Evolutionary conservation across 2,797 vertebrate species (phyloP).

Genomic region (Labeo calbasu): DNA sequence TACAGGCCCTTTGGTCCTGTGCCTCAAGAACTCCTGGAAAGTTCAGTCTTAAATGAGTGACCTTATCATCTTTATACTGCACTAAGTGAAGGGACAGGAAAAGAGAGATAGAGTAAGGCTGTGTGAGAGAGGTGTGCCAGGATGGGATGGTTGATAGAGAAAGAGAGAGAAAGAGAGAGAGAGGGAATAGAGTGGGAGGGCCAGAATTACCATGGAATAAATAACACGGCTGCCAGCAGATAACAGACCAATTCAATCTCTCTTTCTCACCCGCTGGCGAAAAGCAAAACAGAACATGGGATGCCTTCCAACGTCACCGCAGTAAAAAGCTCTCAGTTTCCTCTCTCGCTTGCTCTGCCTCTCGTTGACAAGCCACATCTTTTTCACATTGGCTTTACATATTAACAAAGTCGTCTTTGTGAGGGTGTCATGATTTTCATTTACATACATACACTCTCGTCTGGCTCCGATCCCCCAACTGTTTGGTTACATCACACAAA

Average conservation of each 20-base stretch:
- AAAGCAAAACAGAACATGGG: constrained; percentile 62
- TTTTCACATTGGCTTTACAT: constrained; percentile 72
- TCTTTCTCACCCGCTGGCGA: constrained; percentile 64
- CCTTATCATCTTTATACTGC: constrained; percentile 28
- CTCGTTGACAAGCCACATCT: constrained; percentile 65
- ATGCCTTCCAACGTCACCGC: constrained; percentile 58
- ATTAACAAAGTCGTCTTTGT: constrained; percentile 66
- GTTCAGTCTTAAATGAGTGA: constrained; percentile 13
- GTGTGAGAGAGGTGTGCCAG: constrained; percentile 1
- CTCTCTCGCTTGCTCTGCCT: constrained; percentile 27
- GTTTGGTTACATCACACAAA: constrained; percentile 36
- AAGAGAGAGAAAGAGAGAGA: constrained; percentile 7
- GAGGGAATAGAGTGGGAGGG: constrained; percentile 60
- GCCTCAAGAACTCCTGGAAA: constrained; percentile 9
- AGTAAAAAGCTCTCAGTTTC: constrained; percentile 52
- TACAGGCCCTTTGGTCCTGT: constrained; percentile 3
- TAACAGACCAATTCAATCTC: constrained; percentile 67
- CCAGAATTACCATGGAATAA: constrained; percentile 73
- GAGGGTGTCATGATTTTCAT: constrained; percentile 62
- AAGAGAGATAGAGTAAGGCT: constrained; percentile 21
- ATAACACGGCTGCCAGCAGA: constrained; percentile 69
- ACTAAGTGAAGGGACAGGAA: constrained; percentile 11
- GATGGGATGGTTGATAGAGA: background rate
- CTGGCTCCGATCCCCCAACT: constrained; percentile 8
- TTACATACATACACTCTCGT: constrained; percentile 17